phyloP scores from a whole-genome alignment of 2,797 vertebrate genomes.

The Onychomys arenicola region DNA sequence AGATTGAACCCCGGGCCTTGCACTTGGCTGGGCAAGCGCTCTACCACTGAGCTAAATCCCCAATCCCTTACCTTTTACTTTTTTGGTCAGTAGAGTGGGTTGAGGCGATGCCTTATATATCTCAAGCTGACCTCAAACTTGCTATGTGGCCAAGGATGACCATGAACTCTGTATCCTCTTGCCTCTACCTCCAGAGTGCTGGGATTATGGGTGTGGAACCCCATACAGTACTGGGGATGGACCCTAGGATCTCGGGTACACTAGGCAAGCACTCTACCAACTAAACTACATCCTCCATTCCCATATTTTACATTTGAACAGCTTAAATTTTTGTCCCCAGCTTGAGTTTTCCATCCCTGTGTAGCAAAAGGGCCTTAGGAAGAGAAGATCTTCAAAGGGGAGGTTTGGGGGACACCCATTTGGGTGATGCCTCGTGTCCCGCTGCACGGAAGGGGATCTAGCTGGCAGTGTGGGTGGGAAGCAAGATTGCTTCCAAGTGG shows the following conservation, averaged over 20 bases:
- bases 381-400: constrained; percentile 23
- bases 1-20: too few species aligned
- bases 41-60: too few species aligned
- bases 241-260: background rate
- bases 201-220: background rate
- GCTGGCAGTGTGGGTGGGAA: background rate
- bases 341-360: background rate
- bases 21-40: too few species aligned
- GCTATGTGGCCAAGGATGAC: background rate
- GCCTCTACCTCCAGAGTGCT: background rate
- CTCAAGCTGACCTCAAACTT: background rate
- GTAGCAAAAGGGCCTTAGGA: constrained; percentile 8
- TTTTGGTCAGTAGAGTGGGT: background rate
- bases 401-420: background rate
- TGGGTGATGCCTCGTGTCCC: background rate
- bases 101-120: background rate
- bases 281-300: background rate
- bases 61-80: too few species aligned
- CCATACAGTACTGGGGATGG: background rate
- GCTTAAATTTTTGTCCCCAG: constrained; percentile 44
- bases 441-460: background rate
- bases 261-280: background rate
- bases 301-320: constrained; percentile 24
- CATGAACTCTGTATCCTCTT: background rate
- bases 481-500: background rate